A percentile compares a stretch with the other conserved stretches of the same genome.
Conservation (phyloP, 2,797 vertebrate genomes). For the Phrynocephalus guinanensis region DNA sequence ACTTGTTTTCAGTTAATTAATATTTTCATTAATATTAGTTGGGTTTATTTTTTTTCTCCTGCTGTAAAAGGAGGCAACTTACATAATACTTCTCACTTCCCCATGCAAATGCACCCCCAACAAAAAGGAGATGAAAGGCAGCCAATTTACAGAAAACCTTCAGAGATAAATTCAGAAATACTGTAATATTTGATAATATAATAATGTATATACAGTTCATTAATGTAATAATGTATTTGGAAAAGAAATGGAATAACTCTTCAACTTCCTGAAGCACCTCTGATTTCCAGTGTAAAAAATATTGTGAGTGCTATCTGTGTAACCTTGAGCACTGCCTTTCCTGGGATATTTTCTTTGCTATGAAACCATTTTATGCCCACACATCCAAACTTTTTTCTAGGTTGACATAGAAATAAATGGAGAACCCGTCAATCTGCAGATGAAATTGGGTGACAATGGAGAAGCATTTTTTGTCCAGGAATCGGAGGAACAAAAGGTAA, state of each 20-base stretch:
- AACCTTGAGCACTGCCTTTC: neutral
- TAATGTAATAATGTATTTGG: too few relatives aligned
- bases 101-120: too few relatives aligned
- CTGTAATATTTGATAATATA: too few relatives aligned
- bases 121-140: too few relatives aligned
- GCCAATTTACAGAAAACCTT: too few relatives aligned
- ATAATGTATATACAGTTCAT: too few relatives aligned
- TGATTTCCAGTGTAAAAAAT: neutral
- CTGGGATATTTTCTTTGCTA: neutral
- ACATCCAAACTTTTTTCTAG: constrained; percentile 70
- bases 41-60: neutral
- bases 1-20: neutral
- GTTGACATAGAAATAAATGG: constrained; percentile 97
- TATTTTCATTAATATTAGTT: neutral
- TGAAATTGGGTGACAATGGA: constrained; percentile 95
- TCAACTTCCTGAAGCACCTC: neutral
- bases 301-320: neutral
- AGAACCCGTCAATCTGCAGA: constrained; percentile 90
- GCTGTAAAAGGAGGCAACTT: neutral
- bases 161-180: too few relatives aligned
- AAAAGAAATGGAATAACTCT: too few relatives aligned
- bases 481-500: constrained; percentile 78
- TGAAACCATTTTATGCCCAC: neutral
- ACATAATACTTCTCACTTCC: neutral
- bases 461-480: constrained; percentile 96